A percentile compares a stretch with the other conserved stretches of the same genome.
Evolutionary conservation across 2,797 vertebrate genomes (phyloP).

Genomic region (Spinibarbus caldwelli): DNA sequence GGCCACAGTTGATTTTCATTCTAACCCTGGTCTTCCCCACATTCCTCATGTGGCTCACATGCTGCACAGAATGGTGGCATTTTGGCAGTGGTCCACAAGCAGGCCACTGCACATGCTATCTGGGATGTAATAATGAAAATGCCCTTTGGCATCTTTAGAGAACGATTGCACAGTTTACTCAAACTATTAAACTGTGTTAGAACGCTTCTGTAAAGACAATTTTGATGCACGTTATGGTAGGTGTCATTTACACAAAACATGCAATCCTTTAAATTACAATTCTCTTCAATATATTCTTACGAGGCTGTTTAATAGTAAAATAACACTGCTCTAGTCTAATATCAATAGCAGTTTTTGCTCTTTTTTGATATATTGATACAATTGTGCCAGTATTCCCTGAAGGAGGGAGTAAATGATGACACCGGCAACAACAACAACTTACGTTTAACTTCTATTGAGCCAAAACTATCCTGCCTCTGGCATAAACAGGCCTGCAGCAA

Average conservation of each 20-base stretch:
- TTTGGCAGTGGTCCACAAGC: too few species aligned
- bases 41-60: too few species aligned
- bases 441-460: constrained; percentile 47
- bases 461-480: constrained; percentile 30
- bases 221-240: not conserved
- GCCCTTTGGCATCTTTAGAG: not conserved
- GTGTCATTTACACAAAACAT: not conserved
- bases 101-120: too few species aligned
- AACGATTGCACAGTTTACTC: not conserved
- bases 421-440: constrained; percentile 41
- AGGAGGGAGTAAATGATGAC: constrained; percentile 30
- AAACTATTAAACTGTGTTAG: not conserved
- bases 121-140: not conserved
- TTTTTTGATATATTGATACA: constrained; percentile 37
- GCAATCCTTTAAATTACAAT: not conserved
- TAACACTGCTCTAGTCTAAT: not conserved
- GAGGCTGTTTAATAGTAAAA: constrained; percentile 1
- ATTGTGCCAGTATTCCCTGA: constrained; percentile 20
- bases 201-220: not conserved
- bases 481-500: constrained; percentile 51
- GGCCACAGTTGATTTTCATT: too few species aligned
- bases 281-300: not conserved
- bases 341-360: constrained; percentile 16
- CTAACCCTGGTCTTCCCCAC: too few species aligned
- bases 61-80: too few species aligned